Evolutionary conservation across 53 echinoderm and acorn worm genomes (phyloP).

Genomic region (Mesocentrotus franciscanus): DNA sequence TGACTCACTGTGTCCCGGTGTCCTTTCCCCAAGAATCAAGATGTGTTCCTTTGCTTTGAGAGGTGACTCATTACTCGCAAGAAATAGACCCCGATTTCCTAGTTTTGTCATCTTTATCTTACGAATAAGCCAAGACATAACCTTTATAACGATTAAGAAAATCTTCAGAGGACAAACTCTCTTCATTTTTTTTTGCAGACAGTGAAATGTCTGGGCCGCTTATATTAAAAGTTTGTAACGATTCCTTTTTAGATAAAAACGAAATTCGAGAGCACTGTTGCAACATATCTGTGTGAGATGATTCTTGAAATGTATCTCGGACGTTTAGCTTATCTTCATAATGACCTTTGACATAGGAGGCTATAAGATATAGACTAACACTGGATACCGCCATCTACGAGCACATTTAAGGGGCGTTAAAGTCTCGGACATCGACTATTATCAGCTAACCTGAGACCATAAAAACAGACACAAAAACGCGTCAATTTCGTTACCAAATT

Average conservation of each 20-base stretch:
- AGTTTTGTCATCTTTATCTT: background rate
- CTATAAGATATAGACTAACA: too few species aligned
- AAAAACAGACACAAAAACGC: background rate
- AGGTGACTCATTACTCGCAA: constrained; percentile 22
- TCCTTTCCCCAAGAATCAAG: constrained; percentile 26
- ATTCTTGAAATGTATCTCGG: too few species aligned
- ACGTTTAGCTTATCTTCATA: too few species aligned
- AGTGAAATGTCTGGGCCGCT: background rate
- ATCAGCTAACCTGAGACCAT: too few species aligned
- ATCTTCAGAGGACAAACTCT: background rate
- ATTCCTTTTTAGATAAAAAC: too few species aligned
- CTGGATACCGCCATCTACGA: too few species aligned
- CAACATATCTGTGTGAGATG: too few species aligned
- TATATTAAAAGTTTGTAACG: too few species aligned
- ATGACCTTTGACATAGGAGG: too few species aligned
- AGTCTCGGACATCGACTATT: too few species aligned
- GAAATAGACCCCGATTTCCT: background rate
- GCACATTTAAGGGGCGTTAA: too few species aligned
- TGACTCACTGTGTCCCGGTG: constrained; percentile 52
- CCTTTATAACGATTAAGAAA: background rate
- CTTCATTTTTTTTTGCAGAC: background rate
- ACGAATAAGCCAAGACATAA: background rate
- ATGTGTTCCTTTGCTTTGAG: background rate
- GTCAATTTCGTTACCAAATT: background rate
- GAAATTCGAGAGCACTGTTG: too few species aligned